A percentile compares a stretch with the other conserved stretches of the same genome.
These are phyloP conservation scores for Spilogale gracilis DNA, from an alignment of 2,113 vertebrate genomes.

Conservation along the genomic window DNA sequence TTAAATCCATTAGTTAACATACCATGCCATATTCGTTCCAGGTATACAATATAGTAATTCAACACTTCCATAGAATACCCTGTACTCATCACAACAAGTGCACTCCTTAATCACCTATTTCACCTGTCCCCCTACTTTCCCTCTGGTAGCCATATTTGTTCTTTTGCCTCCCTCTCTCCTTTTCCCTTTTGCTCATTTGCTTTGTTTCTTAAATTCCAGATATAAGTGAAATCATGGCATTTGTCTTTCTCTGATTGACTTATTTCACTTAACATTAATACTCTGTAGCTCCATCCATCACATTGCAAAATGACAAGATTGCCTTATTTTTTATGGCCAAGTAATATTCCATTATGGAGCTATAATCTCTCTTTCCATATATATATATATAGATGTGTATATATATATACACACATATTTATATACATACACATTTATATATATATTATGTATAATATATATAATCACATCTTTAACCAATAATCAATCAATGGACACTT, in stretches of 20 bases:
- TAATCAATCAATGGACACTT: neutral
- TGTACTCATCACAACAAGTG: neutral
- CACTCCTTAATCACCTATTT: neutral
- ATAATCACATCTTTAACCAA: neutral
- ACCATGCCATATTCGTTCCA: neutral
- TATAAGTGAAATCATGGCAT: neutral
- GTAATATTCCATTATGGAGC: neutral
- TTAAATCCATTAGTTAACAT: neutral
- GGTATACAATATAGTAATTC: neutral
- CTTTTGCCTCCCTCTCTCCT: neutral
- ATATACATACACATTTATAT: too few species aligned
- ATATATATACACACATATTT: too few species aligned
- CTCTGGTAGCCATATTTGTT: neutral
- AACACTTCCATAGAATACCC: neutral
- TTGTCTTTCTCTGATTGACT: neutral
- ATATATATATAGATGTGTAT: accelerated
- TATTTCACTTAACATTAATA: neutral
- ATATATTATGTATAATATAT: neutral
- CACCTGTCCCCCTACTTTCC: neutral
- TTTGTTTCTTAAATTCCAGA: neutral
- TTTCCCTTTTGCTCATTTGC: neutral
- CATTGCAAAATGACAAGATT: neutral
- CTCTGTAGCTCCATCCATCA: neutral
- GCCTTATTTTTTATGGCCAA: neutral
- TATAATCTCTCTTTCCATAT: neutral